Base-by-base conservation (phyloP, 1,140 invertebrate genomes). In the Pogonognathellus flavescens region DNA sequence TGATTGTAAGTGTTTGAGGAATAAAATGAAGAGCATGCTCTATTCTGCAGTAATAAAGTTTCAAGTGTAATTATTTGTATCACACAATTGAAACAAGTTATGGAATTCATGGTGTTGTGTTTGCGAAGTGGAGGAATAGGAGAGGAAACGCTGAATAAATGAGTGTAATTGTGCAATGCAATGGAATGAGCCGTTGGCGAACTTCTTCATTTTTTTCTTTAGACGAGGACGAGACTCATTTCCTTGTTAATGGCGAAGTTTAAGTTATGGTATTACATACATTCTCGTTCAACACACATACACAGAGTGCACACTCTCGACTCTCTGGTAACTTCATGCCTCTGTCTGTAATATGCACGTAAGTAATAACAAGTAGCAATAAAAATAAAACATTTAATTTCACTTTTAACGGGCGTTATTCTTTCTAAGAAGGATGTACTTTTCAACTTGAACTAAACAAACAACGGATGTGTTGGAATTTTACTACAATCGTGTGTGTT, bases 301-400 rank as follows among this genome's bases (percentile, higher is more conserved):
- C 31, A 41, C 6, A 41, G n/a, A 41, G 31, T 41, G 31, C 31
- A 41, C 31, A 41, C 31, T 41, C 2, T 41, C 2, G 31, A 41
- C 6, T 41, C 31, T 1, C 31, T 41, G 2, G 31, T 41, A 41
- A 3, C 31, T 41, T 41, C 16, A n/a, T n/a, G n/a, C n/a, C n/a
- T n/a, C n/a, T n/a, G n/a, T n/a, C 2, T 18, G 31, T 76, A 76
- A 41, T 76, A 76, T 76, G 70, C 70, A 76, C 70, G 49, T 31
- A 76, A 31, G 49, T 76, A 76, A 76, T 76, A 76, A 76, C 70
- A 76, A n/a, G 70, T 18, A 66, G 70, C 70, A 76, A 76, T 76
- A 76, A 76, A 76, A 76, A 76, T 76, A 76, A 76, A 76, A 76
- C 70, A 76, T 76, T 76, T 76, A 31, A 76, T 76, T 76, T 76